Percentiles rank a stretch among this genome's conserved stretches.
Conservation (phyloP, 2,113 vertebrate genomes). For the Platycercus adscitus region DNA sequence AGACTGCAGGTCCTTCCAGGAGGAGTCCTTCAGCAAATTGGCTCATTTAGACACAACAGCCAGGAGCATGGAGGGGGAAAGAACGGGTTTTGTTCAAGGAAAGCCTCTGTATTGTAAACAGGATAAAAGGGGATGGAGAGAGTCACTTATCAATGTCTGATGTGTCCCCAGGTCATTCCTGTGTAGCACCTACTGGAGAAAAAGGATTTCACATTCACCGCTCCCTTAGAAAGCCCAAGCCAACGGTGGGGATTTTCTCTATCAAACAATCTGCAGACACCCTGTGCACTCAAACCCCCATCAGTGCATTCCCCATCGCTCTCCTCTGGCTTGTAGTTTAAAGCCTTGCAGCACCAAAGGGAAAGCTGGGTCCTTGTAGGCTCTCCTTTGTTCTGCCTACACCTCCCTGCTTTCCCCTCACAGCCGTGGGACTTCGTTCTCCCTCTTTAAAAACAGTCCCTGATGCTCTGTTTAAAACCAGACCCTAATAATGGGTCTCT, state of each 20-base stretch:
- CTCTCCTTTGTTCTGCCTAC: not conserved
- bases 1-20: conserved; percentile 29
- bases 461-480: not conserved
- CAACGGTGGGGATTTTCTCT: conserved; percentile 58
- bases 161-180: conserved; percentile 79
- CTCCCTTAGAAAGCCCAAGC: conserved; percentile 43
- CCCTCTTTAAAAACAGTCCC: not conserved
- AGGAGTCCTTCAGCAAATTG: conserved; percentile 71
- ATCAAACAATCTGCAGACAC: conserved; percentile 42
- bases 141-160: conserved; percentile 77
- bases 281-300: not conserved
- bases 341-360: not conserved
- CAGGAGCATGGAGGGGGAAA: conserved; percentile 64
- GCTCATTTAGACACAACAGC: conserved; percentile 80
- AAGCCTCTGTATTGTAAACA: conserved; percentile 86
- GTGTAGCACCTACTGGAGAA: conserved; percentile 50
- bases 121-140: conserved; percentile 78
- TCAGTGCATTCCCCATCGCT: not conserved
- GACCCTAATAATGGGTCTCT: not conserved
- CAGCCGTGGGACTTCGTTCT: not conserved
- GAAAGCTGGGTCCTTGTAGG: not conserved
- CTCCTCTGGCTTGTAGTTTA: not conserved
- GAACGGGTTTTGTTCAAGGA: conserved; percentile 68
- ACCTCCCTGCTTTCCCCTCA: not conserved
- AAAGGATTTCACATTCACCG: conserved; percentile 61